These are phyloP conservation scores for Latheticus oryzae DNA, from an alignment of 2,888 invertebrate species.

Conservation along the genomic window DNA sequence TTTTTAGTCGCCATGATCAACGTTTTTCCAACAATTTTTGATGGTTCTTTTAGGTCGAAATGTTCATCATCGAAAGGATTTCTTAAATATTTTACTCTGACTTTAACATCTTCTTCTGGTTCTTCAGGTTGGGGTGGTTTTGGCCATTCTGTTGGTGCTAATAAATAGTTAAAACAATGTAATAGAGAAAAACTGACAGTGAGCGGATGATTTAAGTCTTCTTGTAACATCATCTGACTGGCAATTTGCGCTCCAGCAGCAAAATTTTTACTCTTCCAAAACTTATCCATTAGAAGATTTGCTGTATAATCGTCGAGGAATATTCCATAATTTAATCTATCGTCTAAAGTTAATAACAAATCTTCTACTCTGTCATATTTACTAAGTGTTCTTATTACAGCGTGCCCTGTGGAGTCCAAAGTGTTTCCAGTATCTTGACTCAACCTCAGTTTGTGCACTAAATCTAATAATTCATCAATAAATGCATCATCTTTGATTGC, in stretches of 20 bases:
- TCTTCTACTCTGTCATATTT: constrained; percentile 71
- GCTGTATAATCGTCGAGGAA: constrained; percentile 86
- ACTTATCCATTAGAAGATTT: constrained; percentile 83
- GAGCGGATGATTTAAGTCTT: constrained; percentile 82
- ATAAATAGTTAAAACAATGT: constrained; percentile 79
- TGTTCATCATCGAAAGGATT: constrained; percentile 91
- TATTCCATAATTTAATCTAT: constrained; percentile 88
- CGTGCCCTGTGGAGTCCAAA: constrained; percentile 85
- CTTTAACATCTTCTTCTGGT: constrained; percentile 65
- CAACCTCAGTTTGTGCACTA: constrained; percentile 78
- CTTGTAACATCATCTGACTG: constrained; percentile 86
- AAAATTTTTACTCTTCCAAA: constrained; percentile 77
- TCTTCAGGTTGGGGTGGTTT: constrained; percentile 60
- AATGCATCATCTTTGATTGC: constrained; percentile 71
- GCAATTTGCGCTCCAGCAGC: constrained; percentile 82
- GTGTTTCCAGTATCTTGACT: constrained; percentile 78
- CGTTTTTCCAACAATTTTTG: constrained; percentile 85
- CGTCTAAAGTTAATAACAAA: constrained; percentile 79
- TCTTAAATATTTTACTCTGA: constrained; percentile 80
- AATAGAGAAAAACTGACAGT: constrained; percentile 77
- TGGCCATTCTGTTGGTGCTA: constrained; percentile 67
- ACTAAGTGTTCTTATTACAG: constrained; percentile 75
- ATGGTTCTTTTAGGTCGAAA: constrained; percentile 82
- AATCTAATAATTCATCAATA: constrained; percentile 78
- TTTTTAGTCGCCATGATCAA: constrained; percentile 71